Conservation (phyloP, 92 coral and sea anemone species). For the Actinernus sp. region DNA sequence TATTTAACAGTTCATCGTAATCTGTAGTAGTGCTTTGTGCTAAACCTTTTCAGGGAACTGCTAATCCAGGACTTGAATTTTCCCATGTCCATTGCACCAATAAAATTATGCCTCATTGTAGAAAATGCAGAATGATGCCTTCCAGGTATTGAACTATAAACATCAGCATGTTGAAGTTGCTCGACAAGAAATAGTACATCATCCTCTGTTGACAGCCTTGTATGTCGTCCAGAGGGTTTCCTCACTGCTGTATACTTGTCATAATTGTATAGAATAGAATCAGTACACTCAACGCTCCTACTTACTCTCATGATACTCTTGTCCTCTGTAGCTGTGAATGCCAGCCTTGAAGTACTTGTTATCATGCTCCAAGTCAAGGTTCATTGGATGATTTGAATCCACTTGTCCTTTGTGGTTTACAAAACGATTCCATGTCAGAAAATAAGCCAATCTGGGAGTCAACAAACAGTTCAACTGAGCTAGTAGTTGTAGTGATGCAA, state of each 20-base stretch:
- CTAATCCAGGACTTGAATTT: no score
- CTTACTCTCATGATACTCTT: slow-evolving; percentile 40
- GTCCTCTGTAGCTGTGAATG: slow-evolving; percentile 50
- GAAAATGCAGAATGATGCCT: no score
- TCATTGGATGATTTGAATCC: slow-evolving; percentile 62
- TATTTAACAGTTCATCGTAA: no score
- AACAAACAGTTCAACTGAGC: slow-evolving; percentile 66
- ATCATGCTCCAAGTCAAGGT: slow-evolving; percentile 59
- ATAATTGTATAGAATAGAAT: slow-evolving; percentile 19
- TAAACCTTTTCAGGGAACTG: no score
- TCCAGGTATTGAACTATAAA: no score
- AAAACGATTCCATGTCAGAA: no score
- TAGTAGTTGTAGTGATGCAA: slow-evolving; percentile 38
- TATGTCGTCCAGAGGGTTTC: slow-evolving; percentile 49
- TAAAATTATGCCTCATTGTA: no score
- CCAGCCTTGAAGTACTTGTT: slow-evolving; percentile 46
- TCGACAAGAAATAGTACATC: no score
- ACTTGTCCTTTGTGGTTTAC: slow-evolving; percentile 44
- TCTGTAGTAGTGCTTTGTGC: no score
- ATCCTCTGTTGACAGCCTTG: slow-evolving; percentile 30
- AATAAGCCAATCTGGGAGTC: slow-evolving; percentile 47
- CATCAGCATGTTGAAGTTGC: no score
- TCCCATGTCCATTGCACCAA: no score
- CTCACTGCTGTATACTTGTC: slow-evolving; percentile 23
- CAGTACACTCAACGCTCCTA: slow-evolving; percentile 1